These are phyloP conservation scores for Cloeon dipterum DNA, from an alignment of 2,888 invertebrate species.

Conservation along the genomic window DNA sequence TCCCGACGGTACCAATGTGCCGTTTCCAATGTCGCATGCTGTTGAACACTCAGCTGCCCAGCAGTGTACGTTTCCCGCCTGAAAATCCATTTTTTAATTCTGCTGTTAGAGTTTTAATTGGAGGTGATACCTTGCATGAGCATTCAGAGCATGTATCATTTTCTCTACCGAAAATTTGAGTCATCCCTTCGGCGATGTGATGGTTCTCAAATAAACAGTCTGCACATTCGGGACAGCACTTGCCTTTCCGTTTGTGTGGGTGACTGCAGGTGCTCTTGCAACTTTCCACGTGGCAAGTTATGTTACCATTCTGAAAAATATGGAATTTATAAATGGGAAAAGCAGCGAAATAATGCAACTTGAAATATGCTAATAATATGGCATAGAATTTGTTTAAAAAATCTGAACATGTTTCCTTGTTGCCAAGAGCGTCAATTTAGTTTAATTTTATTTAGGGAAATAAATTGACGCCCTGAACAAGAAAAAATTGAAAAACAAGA, in stretches of 20 bases:
- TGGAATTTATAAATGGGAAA: neutral
- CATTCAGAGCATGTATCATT: slow-evolving; percentile 5
- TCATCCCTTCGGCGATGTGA: slow-evolving; percentile 5
- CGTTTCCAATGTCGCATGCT: slow-evolving; percentile 2
- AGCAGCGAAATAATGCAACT: too few relatives aligned
- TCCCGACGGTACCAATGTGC: slow-evolving; percentile 3
- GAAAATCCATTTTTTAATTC: neutral
- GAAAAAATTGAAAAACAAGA: neutral
- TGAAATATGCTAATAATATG: too few relatives aligned
- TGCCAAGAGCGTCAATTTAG: too few relatives aligned
- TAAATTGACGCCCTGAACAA: too few relatives aligned
- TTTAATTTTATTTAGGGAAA: too few relatives aligned
- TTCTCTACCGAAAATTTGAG: neutral
- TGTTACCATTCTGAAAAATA: slow-evolving; percentile 4
- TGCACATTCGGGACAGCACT: slow-evolving; percentile 5
- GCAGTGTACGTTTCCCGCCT: slow-evolving; percentile 3
- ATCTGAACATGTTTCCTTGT: too few relatives aligned
- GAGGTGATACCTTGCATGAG: slow-evolving; percentile 3
- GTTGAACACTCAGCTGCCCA: neutral
- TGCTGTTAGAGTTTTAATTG: neutral
- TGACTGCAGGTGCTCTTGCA: slow-evolving; percentile 4
- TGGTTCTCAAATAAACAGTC: slow-evolving; percentile 5
- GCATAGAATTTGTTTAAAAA: too few relatives aligned
- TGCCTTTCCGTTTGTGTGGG: slow-evolving; percentile 1
- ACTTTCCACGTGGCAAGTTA: slow-evolving; percentile 5